These are phyloP conservation scores for Yponomeuta cagnagella DNA, from an alignment of 2,888 invertebrate genomes.

Conservation along the genomic window DNA sequence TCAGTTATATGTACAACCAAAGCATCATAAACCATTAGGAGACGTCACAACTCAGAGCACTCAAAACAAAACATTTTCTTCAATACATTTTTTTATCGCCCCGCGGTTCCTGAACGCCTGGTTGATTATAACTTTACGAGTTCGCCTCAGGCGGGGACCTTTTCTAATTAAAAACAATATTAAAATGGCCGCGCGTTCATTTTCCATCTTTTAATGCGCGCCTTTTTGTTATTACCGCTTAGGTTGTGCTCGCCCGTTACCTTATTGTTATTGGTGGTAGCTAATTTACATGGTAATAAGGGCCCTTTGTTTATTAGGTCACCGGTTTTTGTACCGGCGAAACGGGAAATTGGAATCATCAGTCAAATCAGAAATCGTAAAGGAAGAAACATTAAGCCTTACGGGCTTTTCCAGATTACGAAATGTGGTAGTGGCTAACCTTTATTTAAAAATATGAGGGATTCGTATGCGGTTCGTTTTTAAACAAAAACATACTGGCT, in stretches of 20 bases:
- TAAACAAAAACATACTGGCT: no score
- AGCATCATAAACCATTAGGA: not conserved
- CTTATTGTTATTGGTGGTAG: slow-evolving; percentile 65
- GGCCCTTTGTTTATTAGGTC: slow-evolving; percentile 9
- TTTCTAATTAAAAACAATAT: slow-evolving; percentile 55
- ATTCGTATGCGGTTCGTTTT: not conserved
- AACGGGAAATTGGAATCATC: not conserved
- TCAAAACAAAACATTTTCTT: not conserved
- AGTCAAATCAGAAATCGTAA: slow-evolving; percentile 3
- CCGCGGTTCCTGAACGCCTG: slow-evolving; percentile 27
- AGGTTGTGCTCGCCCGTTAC: slow-evolving; percentile 35
- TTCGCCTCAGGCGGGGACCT: slow-evolving; percentile 54
- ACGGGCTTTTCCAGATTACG: slow-evolving; percentile 21
- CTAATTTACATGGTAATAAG: slow-evolving; percentile 73
- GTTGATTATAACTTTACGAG: slow-evolving; percentile 44
- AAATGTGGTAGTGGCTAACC: slow-evolving; percentile 23
- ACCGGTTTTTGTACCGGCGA: not conserved
- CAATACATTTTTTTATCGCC: slow-evolving; percentile 15
- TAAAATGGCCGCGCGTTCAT: slow-evolving; percentile 64
- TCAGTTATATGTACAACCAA: not conserved
- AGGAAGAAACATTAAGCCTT: not conserved
- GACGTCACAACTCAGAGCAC: not conserved
- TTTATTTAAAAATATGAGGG: not conserved
- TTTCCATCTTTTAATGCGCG: slow-evolving; percentile 60
- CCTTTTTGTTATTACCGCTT: slow-evolving; percentile 58